phyloP scores from a whole-genome alignment of 2,888 invertebrate genomes.

The Napeogenes sylphis region DNA sequence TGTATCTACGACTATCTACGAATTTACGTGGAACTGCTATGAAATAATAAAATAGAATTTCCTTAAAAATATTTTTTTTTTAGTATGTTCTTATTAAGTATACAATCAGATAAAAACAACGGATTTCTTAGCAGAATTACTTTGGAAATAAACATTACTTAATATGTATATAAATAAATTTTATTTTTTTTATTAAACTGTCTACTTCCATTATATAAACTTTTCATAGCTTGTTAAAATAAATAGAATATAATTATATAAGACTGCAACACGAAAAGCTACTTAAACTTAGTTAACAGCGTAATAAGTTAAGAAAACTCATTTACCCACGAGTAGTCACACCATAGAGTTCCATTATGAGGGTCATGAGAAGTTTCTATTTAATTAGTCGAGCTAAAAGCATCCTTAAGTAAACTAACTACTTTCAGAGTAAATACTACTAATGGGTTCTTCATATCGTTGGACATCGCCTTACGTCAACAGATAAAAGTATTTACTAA shows the following conservation, averaged over 20 bases:
- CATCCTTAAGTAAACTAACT: slow-evolving; percentile 33
- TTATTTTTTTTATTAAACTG: too few species aligned
- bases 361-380: slow-evolving; percentile 31
- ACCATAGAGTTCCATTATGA: slow-evolving; percentile 17
- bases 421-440: slow-evolving; percentile 9
- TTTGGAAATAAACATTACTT: too few species aligned
- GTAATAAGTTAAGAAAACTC: slow-evolving; percentile 12
- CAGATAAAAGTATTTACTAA: slow-evolving; percentile 21
- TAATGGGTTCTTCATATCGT: slow-evolving; percentile 26
- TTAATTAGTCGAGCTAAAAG: slow-evolving; percentile 32
- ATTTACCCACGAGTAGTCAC: slow-evolving; percentile 8
- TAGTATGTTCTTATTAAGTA: too few species aligned
- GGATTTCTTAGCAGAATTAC: too few species aligned
- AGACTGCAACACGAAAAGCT: background rate
- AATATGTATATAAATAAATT: too few species aligned
- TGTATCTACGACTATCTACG: too few species aligned
- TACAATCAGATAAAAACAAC: too few species aligned
- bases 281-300: background rate
- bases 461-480: slow-evolving; percentile 33
- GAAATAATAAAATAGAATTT: too few species aligned
- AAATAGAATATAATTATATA: background rate
- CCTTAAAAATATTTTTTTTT: too few species aligned
- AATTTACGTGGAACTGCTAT: too few species aligned
- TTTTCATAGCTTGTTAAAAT: too few species aligned
- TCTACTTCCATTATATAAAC: too few species aligned